Percentiles rank a stretch among this genome's conserved stretches.
phyloP scores from a whole-genome alignment of 2,113 vertebrate species.

The Osmerus eperlanus region DNA sequence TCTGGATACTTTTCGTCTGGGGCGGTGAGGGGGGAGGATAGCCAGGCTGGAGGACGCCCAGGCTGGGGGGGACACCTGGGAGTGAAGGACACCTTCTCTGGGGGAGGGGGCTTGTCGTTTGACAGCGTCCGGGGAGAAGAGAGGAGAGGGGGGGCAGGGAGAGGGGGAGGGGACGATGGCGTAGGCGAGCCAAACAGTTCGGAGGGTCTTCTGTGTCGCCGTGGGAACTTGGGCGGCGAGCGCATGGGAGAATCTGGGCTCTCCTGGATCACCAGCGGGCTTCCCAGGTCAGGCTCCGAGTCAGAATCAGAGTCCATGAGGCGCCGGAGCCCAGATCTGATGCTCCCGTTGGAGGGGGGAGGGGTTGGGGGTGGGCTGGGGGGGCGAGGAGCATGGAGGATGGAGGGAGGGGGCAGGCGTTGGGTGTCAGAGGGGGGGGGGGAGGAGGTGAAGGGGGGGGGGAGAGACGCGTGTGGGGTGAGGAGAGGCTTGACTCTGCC shows the following conservation, averaged over 20 bases:
- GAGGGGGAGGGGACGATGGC: slow-evolving; percentile 17
- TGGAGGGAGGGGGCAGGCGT: slow-evolving; percentile 29
- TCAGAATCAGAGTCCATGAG: slow-evolving; percentile 62
- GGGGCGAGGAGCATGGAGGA: slow-evolving; percentile 27
- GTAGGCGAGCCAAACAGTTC: slow-evolving; percentile 36
- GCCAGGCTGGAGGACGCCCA: slow-evolving; percentile 3
- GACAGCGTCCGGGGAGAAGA: slow-evolving; percentile 15
- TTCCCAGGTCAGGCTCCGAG: slow-evolving; percentile 71
- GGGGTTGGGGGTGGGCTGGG: slow-evolving; percentile 26
- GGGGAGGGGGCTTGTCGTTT: slow-evolving; percentile 13
- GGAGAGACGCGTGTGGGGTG: neutral
- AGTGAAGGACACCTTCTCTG: slow-evolving; percentile 11
- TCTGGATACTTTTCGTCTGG: slow-evolving; percentile 65
- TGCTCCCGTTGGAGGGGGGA: slow-evolving; percentile 43
- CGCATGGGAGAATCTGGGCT: slow-evolving; percentile 62
- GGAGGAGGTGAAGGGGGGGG: slow-evolving; percentile 7
- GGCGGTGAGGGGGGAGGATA: slow-evolving; percentile 38
- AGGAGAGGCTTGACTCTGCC: slow-evolving; percentile 51
- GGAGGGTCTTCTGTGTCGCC: slow-evolving; percentile 28
- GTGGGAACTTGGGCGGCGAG: slow-evolving; percentile 58
- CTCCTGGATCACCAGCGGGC: slow-evolving; percentile 74
- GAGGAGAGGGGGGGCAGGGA: slow-evolving; percentile 4
- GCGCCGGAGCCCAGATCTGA: slow-evolving; percentile 29
- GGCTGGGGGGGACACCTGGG: slow-evolving; percentile 22
- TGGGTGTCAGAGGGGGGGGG: slow-evolving; percentile 22